Evolutionary conservation across 2,888 invertebrate species (phyloP).

Genomic region (Xestobium rufovillosum): DNA sequence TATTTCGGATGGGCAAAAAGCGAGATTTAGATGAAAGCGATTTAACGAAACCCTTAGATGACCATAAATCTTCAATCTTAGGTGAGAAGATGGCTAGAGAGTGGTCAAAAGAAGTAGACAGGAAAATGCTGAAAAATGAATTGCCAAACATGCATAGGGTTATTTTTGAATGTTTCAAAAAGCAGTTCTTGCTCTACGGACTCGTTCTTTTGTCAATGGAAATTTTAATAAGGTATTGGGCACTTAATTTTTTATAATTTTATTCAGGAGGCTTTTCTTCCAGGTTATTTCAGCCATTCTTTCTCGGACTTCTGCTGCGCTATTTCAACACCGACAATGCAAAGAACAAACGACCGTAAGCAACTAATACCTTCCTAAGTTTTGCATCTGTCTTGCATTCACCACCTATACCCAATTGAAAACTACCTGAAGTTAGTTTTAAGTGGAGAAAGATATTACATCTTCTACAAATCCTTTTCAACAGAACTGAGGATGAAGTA

Average conservation of each 20-base stretch:
- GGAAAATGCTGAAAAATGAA: conserved; percentile 40
- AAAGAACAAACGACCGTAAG: conserved; percentile 29
- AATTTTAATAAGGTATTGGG: conserved; percentile 46
- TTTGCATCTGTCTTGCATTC: too few relatives aligned
- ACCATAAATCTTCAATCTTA: conserved; percentile 52
- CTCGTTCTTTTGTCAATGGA: conserved; percentile 48
- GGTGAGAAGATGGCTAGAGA: conserved; percentile 54
- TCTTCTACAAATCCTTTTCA: too few relatives aligned
- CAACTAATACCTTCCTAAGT: conserved; percentile 16
- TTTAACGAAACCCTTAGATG: conserved; percentile 56
- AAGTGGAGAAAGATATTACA: too few relatives aligned
- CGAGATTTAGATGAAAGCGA: conserved; percentile 44
- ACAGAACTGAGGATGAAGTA: too few relatives aligned
- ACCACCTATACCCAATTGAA: too few relatives aligned
- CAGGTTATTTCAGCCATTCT: conserved; percentile 49
- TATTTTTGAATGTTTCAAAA: conserved; percentile 51
- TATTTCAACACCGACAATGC: conserved; percentile 47
- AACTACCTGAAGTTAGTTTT: too few relatives aligned
- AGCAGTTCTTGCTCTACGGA: conserved; percentile 50
- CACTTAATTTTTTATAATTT: too few relatives aligned
- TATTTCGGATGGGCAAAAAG: conserved; percentile 33
- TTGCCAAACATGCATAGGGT: conserved; percentile 53
- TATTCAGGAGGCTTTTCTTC: conserved; percentile 11
- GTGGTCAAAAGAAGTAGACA: conserved; percentile 52
- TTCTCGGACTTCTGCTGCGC: conserved; percentile 47